Evolutionary conservation across 2,888 invertebrate genomes (phyloP).

Genomic region (Eupithecia vulgata): DNA sequence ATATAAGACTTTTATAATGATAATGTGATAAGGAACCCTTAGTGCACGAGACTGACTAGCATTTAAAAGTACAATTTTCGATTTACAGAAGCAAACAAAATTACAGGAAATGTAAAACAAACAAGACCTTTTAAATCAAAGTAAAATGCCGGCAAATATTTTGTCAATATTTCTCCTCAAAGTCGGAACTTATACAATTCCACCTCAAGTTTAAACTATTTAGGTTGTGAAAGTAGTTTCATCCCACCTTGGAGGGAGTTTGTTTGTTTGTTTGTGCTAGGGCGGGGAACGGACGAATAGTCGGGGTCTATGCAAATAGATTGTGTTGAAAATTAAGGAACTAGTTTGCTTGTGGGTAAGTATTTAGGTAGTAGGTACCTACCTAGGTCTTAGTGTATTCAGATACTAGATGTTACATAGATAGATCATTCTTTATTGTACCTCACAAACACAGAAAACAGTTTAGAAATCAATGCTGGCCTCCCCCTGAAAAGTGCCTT

Average conservation of each 20-base stretch:
- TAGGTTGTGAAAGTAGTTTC: constrained; percentile 22
- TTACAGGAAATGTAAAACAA: background rate
- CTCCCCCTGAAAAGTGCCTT: no score
- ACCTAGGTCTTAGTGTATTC: no score
- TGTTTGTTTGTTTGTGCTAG: constrained; percentile 24
- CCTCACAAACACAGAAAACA: no score
- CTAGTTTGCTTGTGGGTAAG: background rate
- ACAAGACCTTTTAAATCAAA: background rate
- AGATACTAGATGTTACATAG: no score
- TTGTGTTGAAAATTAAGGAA: background rate
- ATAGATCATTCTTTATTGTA: no score
- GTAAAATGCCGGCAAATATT: constrained; percentile 11
- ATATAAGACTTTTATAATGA: no score
- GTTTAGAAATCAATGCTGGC: no score
- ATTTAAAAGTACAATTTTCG: no score
- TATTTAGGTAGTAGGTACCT: background rate
- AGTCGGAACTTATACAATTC: constrained; percentile 17
- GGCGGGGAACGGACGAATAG: background rate
- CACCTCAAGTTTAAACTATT: constrained; percentile 24
- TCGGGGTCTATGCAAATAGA: background rate
- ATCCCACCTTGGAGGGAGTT: constrained; percentile 28
- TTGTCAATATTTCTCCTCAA: constrained; percentile 12
- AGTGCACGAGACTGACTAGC: no score
- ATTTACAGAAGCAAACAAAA: background rate
- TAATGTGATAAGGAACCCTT: no score